Evolutionary conservation across 2,888 invertebrate species (phyloP).

Genomic region (Ecliptopera silaceata): DNA sequence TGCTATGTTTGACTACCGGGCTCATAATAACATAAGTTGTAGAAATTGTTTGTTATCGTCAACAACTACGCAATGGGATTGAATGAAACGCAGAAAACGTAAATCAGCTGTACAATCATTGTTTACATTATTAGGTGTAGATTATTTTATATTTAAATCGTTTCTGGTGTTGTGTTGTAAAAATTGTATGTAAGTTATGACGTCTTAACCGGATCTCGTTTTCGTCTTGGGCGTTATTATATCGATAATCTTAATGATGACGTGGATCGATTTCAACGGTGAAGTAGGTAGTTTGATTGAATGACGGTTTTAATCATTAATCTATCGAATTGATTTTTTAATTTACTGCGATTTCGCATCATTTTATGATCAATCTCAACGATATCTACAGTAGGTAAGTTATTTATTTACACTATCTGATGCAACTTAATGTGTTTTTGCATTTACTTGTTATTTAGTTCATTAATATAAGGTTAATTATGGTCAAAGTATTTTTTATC

Average conservation of each 20-base stretch:
- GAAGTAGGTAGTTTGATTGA: neutral
- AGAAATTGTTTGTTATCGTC: conserved; percentile 6
- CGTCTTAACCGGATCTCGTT: neutral
- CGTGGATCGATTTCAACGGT: conserved; percentile 1
- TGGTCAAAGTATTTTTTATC: neutral
- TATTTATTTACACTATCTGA: neutral
- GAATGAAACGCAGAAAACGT: conserved; percentile 1
- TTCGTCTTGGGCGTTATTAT: no score
- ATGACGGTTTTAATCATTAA: no score
- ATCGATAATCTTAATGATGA: neutral
- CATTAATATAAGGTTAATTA: no score
- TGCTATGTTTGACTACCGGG: neutral
- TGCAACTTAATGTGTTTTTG: neutral
- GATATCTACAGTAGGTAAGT: no score
- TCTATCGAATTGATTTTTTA: no score
- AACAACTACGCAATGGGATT: conserved; percentile 3
- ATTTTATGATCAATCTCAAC: neutral
- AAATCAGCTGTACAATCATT: conserved; percentile 7
- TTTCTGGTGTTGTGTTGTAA: neutral
- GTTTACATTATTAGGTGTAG: conserved; percentile 6
- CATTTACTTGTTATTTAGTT: neutral
- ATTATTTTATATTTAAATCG: neutral
- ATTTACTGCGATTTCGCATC: neutral
- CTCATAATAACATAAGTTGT: neutral
- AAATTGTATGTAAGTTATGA: neutral